These are phyloP conservation scores for Phacellophora camtschatica DNA, from an alignment of 30 jellyfish, hydroid and myxozoan species.

Conservation along the genomic window DNA sequence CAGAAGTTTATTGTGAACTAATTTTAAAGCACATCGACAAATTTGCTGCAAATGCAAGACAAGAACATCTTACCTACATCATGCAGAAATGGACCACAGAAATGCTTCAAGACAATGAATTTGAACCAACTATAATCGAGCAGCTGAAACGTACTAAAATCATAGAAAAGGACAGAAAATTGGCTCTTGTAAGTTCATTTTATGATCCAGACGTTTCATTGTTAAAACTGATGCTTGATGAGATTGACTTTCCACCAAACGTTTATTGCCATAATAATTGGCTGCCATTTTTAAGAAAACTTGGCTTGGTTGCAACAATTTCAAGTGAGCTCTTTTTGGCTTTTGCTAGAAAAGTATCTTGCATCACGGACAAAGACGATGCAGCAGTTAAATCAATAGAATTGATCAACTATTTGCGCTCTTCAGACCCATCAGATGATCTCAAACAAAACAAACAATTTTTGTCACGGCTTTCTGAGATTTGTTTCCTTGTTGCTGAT, in stretches of 20 bases:
- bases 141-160: background rate
- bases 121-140: background rate
- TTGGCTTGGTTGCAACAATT: conserved; percentile 32
- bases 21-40: background rate
- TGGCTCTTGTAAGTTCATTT: background rate
- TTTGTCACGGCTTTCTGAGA: background rate
- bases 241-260: conserved; percentile 49
- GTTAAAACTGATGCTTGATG: conserved; percentile 20
- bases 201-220: conserved; percentile 54
- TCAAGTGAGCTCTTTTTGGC: conserved; percentile 1
- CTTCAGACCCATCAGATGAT: background rate
- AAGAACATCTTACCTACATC: conserved; percentile 35
- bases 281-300: conserved; percentile 46
- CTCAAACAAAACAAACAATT: background rate
- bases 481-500: conserved; percentile 33
- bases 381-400: conserved; percentile 5
- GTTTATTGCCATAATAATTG: background rate
- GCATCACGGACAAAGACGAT: background rate
- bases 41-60: background rate
- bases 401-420: background rate
- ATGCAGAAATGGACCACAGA: background rate
- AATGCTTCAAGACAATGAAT: background rate
- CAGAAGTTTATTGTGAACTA: background rate
- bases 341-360: conserved; percentile 44
- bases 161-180: conserved; percentile 15